Evolutionary conservation across 2,888 invertebrate species (phyloP).

Genomic region (Noctuana brunneofusca): DNA sequence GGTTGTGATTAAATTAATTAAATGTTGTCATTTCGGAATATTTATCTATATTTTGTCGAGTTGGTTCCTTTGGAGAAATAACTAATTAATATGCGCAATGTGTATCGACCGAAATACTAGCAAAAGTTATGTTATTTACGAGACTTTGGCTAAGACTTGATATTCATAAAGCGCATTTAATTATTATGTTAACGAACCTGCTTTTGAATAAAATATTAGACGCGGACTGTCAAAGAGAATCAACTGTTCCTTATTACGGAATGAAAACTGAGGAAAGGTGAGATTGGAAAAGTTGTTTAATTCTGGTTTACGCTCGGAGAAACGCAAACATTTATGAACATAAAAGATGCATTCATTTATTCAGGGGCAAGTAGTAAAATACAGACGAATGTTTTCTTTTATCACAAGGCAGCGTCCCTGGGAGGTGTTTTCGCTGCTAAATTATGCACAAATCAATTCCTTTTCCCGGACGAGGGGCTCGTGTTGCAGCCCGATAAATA

Average conservation of each 20-base stretch:
- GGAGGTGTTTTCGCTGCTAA: conserved; percentile 77
- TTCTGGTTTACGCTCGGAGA: conserved; percentile 51
- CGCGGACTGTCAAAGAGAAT: conserved; percentile 73
- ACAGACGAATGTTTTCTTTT: conserved; percentile 79
- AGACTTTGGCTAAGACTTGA: conserved; percentile 75
- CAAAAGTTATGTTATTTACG: conserved; percentile 75
- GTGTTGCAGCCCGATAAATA: conserved; percentile 71
- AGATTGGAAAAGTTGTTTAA: conserved; percentile 51
- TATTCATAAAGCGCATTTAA: conserved; percentile 81
- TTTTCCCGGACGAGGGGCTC: conserved; percentile 65
- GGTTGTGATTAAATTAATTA: no score
- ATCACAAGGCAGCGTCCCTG: conserved; percentile 68
- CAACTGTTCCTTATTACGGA: conserved; percentile 63
- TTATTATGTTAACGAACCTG: conserved; percentile 81
- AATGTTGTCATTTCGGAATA: no score
- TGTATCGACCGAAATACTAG: conserved; percentile 72
- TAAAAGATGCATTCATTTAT: conserved; percentile 61
- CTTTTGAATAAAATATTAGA: conserved; percentile 81
- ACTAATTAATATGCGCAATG: conserved; percentile 76
- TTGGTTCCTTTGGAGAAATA: conserved; percentile 32
- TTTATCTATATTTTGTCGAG: no score
- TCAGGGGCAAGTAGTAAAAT: conserved; percentile 72
- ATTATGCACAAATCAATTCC: conserved; percentile 83
- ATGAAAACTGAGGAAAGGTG: conserved; percentile 43
- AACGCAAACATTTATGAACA: conserved; percentile 38